These are phyloP conservation scores for Pediacus dermestoides DNA, from an alignment of 2,888 invertebrate genomes.

Conservation along the genomic window DNA sequence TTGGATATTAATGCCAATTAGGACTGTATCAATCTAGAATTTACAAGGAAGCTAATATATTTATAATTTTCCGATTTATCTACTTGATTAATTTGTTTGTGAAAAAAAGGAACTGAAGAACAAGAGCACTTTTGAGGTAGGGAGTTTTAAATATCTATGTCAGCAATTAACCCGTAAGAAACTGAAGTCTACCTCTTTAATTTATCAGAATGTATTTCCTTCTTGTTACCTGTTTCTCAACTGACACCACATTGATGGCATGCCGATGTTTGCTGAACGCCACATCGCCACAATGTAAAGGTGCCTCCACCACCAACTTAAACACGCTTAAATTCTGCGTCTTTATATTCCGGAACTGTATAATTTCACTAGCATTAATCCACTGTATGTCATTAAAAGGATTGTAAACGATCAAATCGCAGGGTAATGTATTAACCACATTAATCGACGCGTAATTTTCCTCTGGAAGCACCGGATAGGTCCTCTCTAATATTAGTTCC, in stretches of 20 bases:
- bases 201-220: too few relatives aligned
- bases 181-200: too few relatives aligned
- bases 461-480: conserved; percentile 48
- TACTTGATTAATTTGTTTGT: conserved; percentile 4
- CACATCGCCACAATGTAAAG: conserved; percentile 41
- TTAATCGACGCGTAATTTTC: conserved; percentile 53
- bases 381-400: conserved; percentile 37
- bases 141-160: conserved; percentile 1
- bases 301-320: conserved; percentile 40
- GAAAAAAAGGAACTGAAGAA: conserved; percentile 2
- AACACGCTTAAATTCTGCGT: conserved; percentile 41
- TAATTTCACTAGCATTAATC: conserved; percentile 39
- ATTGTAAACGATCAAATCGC: conserved; percentile 50
- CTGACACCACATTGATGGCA: conserved; percentile 31
- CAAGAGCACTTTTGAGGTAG: not conserved
- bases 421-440: conserved; percentile 62
- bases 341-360: conserved; percentile 41
- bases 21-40: conserved; percentile 45
- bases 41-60: too few relatives aligned
- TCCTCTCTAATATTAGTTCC: conserved; percentile 55
- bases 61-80: too few relatives aligned
- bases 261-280: conserved; percentile 35
- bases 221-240: conserved; percentile 39
- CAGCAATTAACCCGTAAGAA: not conserved
- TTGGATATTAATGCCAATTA: conserved; percentile 44